phyloP scores from a whole-genome alignment of 2,797 vertebrate genomes.

The Betta splendens region DNA sequence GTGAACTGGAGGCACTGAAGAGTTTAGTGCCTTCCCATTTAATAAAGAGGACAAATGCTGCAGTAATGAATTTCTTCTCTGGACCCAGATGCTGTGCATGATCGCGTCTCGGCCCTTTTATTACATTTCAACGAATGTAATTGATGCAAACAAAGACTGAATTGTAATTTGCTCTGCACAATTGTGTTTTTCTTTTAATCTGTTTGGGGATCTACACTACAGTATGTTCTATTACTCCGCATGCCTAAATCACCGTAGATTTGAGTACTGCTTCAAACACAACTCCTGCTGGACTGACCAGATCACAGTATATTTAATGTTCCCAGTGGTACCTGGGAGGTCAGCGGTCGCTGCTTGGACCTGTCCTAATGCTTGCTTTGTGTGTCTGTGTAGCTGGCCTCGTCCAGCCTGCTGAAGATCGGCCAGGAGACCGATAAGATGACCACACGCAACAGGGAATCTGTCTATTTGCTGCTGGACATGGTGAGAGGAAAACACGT shows the following conservation, averaged over 20 bases:
- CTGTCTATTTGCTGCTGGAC: conserved; percentile 96
- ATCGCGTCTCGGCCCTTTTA: neutral
- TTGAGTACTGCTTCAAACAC: too few relatives aligned
- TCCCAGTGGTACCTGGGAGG: too few relatives aligned
- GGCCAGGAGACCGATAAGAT: conserved; percentile 98
- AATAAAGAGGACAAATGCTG: neutral
- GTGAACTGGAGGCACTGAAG: too few relatives aligned
- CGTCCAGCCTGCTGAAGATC: conserved; percentile 97
- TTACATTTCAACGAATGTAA: neutral
- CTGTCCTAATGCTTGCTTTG: neutral
- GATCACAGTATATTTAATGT: neutral
- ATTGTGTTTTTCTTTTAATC: too few relatives aligned
- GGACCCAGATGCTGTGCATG: neutral
- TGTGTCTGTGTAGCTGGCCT: conserved; percentile 86
- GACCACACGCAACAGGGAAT: conserved; percentile 96
- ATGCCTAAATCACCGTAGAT: too few relatives aligned
- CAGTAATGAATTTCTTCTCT: neutral
- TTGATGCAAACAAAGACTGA: neutral
- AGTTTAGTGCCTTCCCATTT: too few relatives aligned
- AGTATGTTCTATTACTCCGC: too few relatives aligned
- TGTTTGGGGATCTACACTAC: too few relatives aligned
- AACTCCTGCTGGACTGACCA: too few relatives aligned
- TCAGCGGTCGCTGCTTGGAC: neutral
- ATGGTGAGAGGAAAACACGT: conserved; percentile 84
- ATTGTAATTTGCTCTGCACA: neutral